Percentiles rank a stretch among this genome's conserved stretches.
These are phyloP conservation scores for Crotalus viridis DNA, from an alignment of 2,113 vertebrate genomes.

Conservation along the genomic window DNA sequence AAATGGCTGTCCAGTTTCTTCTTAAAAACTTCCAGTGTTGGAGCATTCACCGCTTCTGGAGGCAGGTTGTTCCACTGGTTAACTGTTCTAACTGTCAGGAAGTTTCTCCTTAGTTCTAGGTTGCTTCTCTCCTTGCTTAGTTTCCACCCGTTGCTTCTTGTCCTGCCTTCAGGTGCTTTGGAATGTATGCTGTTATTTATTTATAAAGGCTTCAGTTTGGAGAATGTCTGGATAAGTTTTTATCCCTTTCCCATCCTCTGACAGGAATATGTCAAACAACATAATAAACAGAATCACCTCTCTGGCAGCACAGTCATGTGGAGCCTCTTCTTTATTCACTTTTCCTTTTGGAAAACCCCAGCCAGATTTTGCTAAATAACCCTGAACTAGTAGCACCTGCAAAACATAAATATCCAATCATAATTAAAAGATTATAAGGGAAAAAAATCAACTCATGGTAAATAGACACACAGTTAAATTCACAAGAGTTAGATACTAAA, in stretches of 20 bases:
- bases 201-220: not conserved
- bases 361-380: slow-evolving; percentile 95
- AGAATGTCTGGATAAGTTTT: not conserved
- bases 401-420: slow-evolving; percentile 44
- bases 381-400: slow-evolving; percentile 93
- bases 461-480: not conserved
- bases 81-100: too few species aligned
- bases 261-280: not conserved
- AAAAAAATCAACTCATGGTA: too few species aligned
- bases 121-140: too few species aligned
- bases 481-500: not conserved
- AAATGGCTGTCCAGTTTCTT: too few species aligned
- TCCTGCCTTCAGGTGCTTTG: too few species aligned
- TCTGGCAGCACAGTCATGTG: slow-evolving; percentile 93
- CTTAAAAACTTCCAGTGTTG: too few species aligned
- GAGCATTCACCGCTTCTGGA: too few species aligned
- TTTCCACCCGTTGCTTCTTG: too few species aligned
- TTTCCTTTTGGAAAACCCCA: slow-evolving; percentile 99
- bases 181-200: not conserved
- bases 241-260: not conserved
- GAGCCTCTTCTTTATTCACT: slow-evolving; percentile 96
- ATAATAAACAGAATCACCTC: slow-evolving; percentile 78
- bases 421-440: not conserved
- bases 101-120: too few species aligned
- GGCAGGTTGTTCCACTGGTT: too few species aligned